phyloP scores from a whole-genome alignment of 1,140 invertebrate genomes.

The Aphis craccivora region DNA sequence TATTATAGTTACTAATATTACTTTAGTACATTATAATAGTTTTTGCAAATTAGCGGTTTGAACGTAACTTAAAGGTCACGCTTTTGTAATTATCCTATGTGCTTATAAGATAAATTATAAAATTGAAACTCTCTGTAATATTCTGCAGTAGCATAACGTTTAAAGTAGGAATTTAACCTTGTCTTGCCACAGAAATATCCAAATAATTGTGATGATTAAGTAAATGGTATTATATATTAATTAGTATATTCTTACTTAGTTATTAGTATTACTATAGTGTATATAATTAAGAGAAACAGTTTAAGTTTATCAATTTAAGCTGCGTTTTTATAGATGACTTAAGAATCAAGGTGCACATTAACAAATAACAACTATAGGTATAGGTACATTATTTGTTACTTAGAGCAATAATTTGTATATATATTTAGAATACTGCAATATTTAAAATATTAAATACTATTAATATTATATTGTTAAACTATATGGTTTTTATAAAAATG shows the following conservation, averaged over 20 bases:
- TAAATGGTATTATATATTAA: neutral
- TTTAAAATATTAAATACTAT: too few species aligned
- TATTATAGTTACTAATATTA: too few species aligned
- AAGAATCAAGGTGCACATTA: neutral
- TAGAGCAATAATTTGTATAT: neutral
- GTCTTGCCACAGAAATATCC: neutral
- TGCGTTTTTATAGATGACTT: neutral
- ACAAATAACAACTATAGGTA: neutral
- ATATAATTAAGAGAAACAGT: neutral
- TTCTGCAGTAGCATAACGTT: neutral
- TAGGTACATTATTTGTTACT: neutral
- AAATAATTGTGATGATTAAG: neutral
- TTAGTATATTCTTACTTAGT: too few species aligned
- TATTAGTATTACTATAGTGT: too few species aligned
- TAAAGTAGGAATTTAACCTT: neutral
- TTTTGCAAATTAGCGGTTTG: neutral
- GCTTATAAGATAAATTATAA: neutral
- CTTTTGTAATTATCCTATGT: neutral
- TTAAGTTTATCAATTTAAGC: neutral
- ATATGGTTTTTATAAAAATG: too few species aligned
- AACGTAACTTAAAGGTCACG: neutral
- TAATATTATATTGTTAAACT: too few species aligned
- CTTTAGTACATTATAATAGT: neutral
- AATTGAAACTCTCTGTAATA: neutral
- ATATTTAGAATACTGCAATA: neutral